Base-by-base conservation (phyloP, 2,797 vertebrate species). In the Lophius americanus region DNA sequence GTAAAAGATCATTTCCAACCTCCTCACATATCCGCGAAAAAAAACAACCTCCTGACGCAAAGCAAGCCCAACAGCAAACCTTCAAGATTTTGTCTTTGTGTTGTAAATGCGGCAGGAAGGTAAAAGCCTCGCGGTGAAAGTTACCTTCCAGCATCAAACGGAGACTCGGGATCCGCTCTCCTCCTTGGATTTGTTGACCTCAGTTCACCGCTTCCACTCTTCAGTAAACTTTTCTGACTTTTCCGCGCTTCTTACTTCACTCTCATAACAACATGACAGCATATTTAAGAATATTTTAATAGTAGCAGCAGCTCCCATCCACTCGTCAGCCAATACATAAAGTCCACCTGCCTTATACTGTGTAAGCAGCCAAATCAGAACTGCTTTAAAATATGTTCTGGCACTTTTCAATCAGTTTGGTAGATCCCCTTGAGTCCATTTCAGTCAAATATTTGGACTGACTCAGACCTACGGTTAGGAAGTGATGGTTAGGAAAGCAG, bases 1-100 rank as follows among this genome's bases (percentile, higher is more conserved):
- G 51, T 43, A 51, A 41, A 51, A 66, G 57, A 67, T 76, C 14
- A 81, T 86, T 81, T 85, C 13, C 79, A 82, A 84, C 85, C 76
- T 83, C 69, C 82, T 80, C 81, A 79, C 71, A 81, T 58, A 78
- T 64, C 60, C 72, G 52, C 13, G n/a, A 73, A 68, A 23, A 68
- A 23, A 23, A 78, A 76, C 67, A 76, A 76, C 44, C 70, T 82
- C 60, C 58, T 66, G 61, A 65, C 4, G 23, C 63, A 75, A 78
- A 85, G 69, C 58, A 50, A 73, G 48, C 59, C 23, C 59, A 62
- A 58, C 23, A 66, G 59, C 32, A 60, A 64, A 60, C 57, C 56
- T 41, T n/a, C 57, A 68, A 52, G 59, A 73, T 54, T 71, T n/a
- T 23, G 9, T 63, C 61, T 83, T 89, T 86, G 80, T 74, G n/a